Conservation (phyloP, 2,113 vertebrate genomes). For the Anoura caudifer region DNA sequence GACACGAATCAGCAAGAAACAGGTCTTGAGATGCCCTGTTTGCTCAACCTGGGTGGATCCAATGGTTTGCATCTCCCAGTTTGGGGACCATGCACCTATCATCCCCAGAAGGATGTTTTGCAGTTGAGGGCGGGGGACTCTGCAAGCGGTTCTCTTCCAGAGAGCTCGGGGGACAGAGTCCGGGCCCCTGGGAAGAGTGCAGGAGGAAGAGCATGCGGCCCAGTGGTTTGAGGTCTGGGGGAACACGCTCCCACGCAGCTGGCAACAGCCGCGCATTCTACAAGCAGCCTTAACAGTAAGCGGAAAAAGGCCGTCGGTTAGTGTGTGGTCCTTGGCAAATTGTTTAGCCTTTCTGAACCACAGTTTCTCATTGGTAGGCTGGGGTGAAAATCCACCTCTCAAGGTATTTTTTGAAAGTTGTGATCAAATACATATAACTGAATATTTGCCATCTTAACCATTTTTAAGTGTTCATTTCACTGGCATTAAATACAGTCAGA, state of each 20-base stretch:
- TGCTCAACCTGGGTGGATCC: not conserved
- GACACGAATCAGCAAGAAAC: no score
- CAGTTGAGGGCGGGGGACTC: not conserved
- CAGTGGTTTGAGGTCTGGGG: rapidly evolving
- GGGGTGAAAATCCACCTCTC: not conserved
- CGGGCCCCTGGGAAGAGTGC: not conserved
- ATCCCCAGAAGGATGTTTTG: not conserved
- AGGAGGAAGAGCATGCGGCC: not conserved
- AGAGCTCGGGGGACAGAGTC: not conserved
- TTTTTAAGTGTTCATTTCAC: not conserved
- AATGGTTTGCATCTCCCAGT: not conserved
- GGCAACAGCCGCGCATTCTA: rapidly evolving
- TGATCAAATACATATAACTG: not conserved
- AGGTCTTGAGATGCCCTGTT: no score
- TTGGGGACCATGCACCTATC: not conserved
- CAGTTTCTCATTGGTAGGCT: not conserved
- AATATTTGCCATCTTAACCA: not conserved
- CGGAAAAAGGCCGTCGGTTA: not conserved
- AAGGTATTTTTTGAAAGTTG: not conserved
- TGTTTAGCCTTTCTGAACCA: no score
- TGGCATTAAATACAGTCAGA: not conserved
- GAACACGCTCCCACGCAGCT: no score
- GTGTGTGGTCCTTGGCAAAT: not conserved
- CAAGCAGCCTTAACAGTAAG: not conserved
- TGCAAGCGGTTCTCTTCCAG: not conserved